Evolutionary conservation across 2,797 vertebrate species (phyloP).

Genomic region (Pipistrellus nathusii): DNA sequence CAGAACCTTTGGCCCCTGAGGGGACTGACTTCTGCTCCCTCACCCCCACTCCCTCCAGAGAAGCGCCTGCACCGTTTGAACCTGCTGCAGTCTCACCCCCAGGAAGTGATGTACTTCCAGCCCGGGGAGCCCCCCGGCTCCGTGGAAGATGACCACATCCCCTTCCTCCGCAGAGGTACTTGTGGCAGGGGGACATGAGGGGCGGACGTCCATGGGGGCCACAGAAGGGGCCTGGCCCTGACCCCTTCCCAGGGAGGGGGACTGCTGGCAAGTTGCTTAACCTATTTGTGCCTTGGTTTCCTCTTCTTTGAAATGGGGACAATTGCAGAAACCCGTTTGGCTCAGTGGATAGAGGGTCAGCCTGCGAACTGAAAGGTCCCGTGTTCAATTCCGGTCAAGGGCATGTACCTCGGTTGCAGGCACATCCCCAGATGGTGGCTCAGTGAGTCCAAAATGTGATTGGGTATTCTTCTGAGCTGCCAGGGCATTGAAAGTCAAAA

Average conservation of each 20-base stretch:
- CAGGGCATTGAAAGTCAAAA: not conserved
- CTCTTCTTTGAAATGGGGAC: not conserved
- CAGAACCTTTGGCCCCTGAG: not conserved
- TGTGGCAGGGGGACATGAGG: fast-evolving
- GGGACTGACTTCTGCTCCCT: not conserved
- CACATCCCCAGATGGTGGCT: not conserved
- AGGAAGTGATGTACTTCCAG: slow-evolving; percentile 92
- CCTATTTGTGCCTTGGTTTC: not conserved
- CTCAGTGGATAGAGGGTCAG: too few species aligned
- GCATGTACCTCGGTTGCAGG: too few species aligned
- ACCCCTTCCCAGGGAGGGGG: not conserved
- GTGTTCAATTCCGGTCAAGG: too few species aligned
- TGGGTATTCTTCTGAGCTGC: not conserved
- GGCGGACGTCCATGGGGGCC: not conserved
- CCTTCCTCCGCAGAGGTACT: slow-evolving; percentile 93
- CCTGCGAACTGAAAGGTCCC: too few species aligned
- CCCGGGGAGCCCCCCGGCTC: slow-evolving; percentile 89
- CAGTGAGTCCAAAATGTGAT: not conserved
- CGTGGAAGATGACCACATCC: slow-evolving; percentile 95
- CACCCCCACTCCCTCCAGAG: slow-evolving; percentile 85
- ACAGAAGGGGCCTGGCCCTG: not conserved
- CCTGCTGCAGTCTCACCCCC: slow-evolving; percentile 90
- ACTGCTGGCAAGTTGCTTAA: not conserved
- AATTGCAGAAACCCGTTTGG: not conserved
- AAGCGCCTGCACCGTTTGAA: slow-evolving; percentile 92